Evolutionary conservation across 2,797 vertebrate species (phyloP).

Genomic region (Petrocephalus schoutedeni): DNA sequence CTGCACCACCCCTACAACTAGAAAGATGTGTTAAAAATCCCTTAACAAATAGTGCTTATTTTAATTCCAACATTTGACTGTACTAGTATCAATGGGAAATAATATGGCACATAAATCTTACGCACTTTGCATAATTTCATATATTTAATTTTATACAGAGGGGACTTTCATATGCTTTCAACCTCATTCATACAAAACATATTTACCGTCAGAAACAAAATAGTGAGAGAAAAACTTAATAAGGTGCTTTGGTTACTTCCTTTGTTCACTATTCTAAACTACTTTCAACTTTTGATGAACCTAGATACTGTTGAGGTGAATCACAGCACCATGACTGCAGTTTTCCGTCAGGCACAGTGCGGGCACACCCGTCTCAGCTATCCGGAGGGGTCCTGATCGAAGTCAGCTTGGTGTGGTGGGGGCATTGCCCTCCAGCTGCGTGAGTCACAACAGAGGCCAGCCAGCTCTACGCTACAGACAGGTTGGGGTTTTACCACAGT

Average conservation of each 20-base stretch:
- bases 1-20: not conserved
- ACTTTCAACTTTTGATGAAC: not conserved
- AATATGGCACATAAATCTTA: not conserved
- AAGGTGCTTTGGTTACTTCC: not conserved
- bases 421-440: no score
- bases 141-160: not conserved
- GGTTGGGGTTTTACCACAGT: conserved; percentile 21
- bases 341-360: not conserved
- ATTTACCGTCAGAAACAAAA: not conserved
- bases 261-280: not conserved
- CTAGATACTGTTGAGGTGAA: not conserved
- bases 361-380: not conserved
- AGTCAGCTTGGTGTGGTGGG: not conserved
- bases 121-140: not conserved
- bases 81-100: not conserved
- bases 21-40: not conserved
- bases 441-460: not conserved
- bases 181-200: not conserved
- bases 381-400: not conserved
- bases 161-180: not conserved
- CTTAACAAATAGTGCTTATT: not conserved
- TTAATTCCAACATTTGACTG: not conserved
- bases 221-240: not conserved
- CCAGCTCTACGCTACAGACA: conserved; percentile 35
- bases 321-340: not conserved